A percentile compares a stretch with the other conserved stretches of the same genome.
Conservation (phyloP, 2,113 vertebrate species). For the Leuciscus idus region DNA sequence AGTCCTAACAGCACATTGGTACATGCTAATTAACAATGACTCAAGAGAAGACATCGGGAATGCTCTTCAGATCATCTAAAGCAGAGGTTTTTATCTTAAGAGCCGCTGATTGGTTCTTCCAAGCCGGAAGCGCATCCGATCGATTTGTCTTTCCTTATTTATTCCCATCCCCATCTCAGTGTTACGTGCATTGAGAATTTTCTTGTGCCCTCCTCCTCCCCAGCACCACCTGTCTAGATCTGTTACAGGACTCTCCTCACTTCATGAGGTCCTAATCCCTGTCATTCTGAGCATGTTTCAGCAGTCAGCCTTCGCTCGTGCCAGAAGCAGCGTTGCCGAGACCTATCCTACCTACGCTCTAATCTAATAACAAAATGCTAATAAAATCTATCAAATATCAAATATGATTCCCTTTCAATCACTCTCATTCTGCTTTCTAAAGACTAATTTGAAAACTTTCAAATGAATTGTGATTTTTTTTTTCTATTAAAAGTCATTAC, state of each 20-base stretch:
- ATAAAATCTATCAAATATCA: neutral
- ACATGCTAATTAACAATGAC: neutral
- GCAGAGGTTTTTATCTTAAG: neutral
- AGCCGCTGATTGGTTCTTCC: neutral
- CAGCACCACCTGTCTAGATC: neutral
- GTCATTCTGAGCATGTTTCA: neutral
- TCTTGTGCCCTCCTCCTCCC: neutral
- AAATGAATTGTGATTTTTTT: neutral
- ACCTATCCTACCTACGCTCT: neutral
- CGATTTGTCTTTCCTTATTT: neutral
- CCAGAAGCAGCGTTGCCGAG: neutral
- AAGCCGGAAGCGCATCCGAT: neutral
- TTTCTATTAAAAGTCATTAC: neutral
- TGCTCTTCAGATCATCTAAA: neutral
- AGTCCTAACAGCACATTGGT: neutral
- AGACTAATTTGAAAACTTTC: neutral
- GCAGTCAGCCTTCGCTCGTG: neutral
- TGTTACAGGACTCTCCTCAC: neutral
- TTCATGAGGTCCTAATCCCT: neutral
- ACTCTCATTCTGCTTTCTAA: neutral
- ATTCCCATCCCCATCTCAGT: neutral
- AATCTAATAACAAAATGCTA: neutral
- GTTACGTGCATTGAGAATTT: neutral
- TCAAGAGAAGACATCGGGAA: neutral
- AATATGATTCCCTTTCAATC: neutral